phyloP scores from a whole-genome alignment of 1,140 invertebrate genomes.

The Protaetia brevitarsis region DNA sequence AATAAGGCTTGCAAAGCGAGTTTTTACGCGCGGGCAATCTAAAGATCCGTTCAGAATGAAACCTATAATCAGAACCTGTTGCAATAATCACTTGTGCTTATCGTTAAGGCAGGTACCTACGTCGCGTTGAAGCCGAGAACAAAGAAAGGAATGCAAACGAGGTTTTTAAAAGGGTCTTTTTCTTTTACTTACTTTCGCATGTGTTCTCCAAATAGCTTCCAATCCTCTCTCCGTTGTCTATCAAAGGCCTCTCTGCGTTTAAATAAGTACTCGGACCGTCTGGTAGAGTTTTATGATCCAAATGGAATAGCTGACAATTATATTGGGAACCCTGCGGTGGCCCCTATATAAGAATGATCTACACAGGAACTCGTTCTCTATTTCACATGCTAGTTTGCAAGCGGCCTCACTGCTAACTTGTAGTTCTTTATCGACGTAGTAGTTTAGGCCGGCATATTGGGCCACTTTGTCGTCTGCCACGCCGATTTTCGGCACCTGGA shows the following conservation, averaged over 20 bases:
- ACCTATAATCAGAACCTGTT: too few species aligned
- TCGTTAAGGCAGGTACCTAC: too few species aligned
- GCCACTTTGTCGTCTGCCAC: constrained; percentile 86
- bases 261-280: constrained; percentile 88
- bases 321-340: constrained; percentile 70
- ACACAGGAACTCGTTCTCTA: constrained; percentile 90
- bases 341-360: constrained; percentile 82
- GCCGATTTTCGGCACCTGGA: constrained; percentile 77
- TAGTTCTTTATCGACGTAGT: constrained; percentile 90
- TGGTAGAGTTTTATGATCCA: constrained; percentile 88
- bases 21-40: too few species aligned
- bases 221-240: constrained; percentile 85
- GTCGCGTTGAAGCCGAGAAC: too few species aligned
- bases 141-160: too few species aligned
- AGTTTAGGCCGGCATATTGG: constrained; percentile 86
- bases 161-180: neutral
- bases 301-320: constrained; percentile 88
- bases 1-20: too few species aligned
- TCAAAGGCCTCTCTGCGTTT: constrained; percentile 81
- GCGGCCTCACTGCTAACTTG: constrained; percentile 80
- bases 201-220: constrained; percentile 87
- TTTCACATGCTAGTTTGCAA: constrained; percentile 84
- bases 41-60: too few species aligned
- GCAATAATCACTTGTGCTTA: too few species aligned
- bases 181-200: constrained; percentile 66